These are phyloP conservation scores for Lasiurus borealis DNA, from an alignment of 2,113 vertebrate species.

Conservation along the genomic window DNA sequence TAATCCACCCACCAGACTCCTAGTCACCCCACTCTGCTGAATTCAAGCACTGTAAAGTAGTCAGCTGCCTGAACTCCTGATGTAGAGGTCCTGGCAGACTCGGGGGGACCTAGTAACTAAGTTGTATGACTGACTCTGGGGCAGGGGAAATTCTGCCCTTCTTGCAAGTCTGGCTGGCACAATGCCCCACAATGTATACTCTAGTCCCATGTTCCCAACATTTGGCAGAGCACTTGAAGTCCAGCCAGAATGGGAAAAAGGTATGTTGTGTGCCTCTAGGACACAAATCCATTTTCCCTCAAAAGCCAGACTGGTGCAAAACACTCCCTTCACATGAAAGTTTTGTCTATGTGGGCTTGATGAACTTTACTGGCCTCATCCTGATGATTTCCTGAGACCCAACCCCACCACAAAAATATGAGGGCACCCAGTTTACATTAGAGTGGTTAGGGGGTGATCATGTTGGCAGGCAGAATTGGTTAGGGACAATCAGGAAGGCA, in stretches of 20 bases:
- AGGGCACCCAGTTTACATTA: not conserved
- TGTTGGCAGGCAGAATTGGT: no score
- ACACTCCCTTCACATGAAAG: not conserved
- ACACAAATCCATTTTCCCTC: not conserved
- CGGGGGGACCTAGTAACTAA: not conserved
- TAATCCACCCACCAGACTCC: not conserved
- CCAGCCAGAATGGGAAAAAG: not conserved
- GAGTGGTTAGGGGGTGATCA: no score
- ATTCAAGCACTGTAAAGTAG: not conserved
- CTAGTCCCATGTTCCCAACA: not conserved
- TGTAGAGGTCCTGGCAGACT: not conserved
- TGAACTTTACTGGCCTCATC: not conserved
- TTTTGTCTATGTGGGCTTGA: not conserved
- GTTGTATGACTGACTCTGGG: not conserved
- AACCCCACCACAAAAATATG: not conserved
- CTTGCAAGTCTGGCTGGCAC: not conserved
- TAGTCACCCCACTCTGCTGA: not conserved
- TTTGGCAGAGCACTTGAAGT: not conserved
- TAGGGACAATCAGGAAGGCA: no score
- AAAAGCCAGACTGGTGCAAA: not conserved
- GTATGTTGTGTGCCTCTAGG: not conserved
- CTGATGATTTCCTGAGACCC: not conserved
- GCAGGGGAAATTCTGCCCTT: not conserved
- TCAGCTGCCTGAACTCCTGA: not conserved
- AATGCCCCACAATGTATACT: not conserved